These are phyloP conservation scores for Imbricaverruca yamaguchii DNA, from an alignment of 2,888 invertebrate species.

Conservation along the genomic window DNA sequence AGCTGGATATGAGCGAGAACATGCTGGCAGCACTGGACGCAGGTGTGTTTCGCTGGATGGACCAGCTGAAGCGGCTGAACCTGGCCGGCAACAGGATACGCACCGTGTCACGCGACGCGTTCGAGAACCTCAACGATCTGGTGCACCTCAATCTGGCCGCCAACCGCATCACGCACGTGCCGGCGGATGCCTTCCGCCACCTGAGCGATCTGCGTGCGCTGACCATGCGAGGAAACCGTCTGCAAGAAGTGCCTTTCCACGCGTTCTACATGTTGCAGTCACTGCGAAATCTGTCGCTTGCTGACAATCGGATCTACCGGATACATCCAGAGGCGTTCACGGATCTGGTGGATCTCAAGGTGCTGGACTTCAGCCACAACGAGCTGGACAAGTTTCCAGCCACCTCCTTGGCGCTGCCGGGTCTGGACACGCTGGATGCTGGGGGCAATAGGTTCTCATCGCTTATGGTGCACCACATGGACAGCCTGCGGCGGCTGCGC, in stretches of 20 bases:
- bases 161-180: neutral
- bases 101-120: neutral
- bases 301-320: neutral
- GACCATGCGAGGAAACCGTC: neutral
- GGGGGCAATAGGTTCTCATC: neutral
- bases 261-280: neutral
- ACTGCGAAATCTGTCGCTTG: neutral
- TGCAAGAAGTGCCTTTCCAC: conserved; percentile 10
- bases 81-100: neutral
- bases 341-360: neutral
- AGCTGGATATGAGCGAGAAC: neutral
- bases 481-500: neutral
- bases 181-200: neutral
- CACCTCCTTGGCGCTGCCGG: neutral
- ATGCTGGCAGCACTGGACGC: neutral
- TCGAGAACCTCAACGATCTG: neutral
- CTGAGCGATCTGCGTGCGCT: neutral
- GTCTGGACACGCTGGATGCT: neutral
- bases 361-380: neutral
- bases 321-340: conserved; percentile 6
- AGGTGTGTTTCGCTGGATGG: neutral
- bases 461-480: neutral
- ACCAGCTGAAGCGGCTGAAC: neutral
- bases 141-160: neutral
- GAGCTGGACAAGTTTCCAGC: neutral